These are phyloP conservation scores for Drosophila melanica DNA, from an alignment of 1,140 invertebrate species.

Conservation along the genomic window DNA sequence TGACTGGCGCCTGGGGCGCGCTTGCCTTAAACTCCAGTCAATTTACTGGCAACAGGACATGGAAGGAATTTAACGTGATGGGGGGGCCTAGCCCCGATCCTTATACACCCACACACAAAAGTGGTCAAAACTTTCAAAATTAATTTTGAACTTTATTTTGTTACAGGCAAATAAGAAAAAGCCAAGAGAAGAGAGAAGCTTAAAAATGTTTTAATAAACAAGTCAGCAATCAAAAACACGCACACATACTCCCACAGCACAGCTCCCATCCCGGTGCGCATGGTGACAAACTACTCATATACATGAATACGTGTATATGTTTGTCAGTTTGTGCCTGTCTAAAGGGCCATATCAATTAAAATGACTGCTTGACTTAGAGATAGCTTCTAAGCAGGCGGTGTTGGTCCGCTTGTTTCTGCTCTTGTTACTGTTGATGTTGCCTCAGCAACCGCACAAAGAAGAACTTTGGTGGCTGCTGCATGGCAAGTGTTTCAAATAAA, in stretches of 20 bases:
- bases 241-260: constrained; percentile 16
- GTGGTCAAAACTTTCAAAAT: constrained; percentile 76
- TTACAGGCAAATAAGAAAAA: constrained; percentile 35
- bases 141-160: constrained; percentile 76
- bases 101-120: constrained; percentile 21
- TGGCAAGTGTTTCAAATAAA: constrained; percentile 42
- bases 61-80: not conserved
- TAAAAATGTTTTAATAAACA: constrained; percentile 67
- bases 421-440: constrained; percentile 43
- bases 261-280: not conserved
- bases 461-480: constrained; percentile 53
- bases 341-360: constrained; percentile 74
- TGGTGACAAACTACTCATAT: constrained; percentile 46
- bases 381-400: constrained; percentile 52
- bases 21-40: not conserved
- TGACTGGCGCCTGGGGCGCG: not conserved
- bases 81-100: constrained; percentile 13
- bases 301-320: constrained; percentile 13
- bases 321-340: constrained; percentile 24
- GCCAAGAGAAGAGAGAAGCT: constrained; percentile 34
- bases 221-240: constrained; percentile 74
- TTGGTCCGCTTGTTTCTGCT: constrained; percentile 26
- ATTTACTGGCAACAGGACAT: not conserved
- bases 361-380: constrained; percentile 72
- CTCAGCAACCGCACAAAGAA: constrained; percentile 49